Base-by-base conservation (phyloP, 2,888 invertebrate species). In the Campoplex capitator region DNA sequence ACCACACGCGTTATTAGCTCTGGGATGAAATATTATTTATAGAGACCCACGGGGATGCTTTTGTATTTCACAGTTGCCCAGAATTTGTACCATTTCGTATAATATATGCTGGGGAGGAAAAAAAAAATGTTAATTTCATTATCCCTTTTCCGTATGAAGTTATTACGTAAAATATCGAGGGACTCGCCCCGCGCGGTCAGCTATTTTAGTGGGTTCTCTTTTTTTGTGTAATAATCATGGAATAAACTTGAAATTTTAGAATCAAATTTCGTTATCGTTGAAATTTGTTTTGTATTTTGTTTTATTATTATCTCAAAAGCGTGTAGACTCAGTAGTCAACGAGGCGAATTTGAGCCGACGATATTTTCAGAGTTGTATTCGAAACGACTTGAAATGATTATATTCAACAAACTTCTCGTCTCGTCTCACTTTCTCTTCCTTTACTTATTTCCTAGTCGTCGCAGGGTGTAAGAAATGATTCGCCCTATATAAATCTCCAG, bases 401-500 rank as follows among this genome's bases (percentile, higher is more conserved):
- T 82, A 84, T 84, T 84, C 70, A 8, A 56, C 62, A 82, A 87
- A 87, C 42, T 75, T 70, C 32, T 62, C 62, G 32, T 62, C 62
- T 62, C 62, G 42, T 42, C 78, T 67, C 51, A 3, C 79, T 56
- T 58, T 71, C 42, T 70, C 67, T 28, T 18, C 35, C 67, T 45
- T n/a, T 28, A 58, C 51, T 16, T 54, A n/a, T 13, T 28, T 77
- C 65, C 35, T 51, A 56, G 35, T 13, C 45, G 56, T 70, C 56
- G 42, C 23, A 48, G 45, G 70, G 62, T 74, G 71, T 51, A 70
- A 82, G 79, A 82, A 89, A 73, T 78, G 87, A 89, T 88, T 80
- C 88, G 86, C 84, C 83, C 87, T 88, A 85, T 84, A 88, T 85
- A 86, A 89, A 88, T 90, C 88, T 88, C 86, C 76, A 80, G 71